Conservation (phyloP, 2,888 invertebrate genomes). For the Macropis europaea region DNA sequence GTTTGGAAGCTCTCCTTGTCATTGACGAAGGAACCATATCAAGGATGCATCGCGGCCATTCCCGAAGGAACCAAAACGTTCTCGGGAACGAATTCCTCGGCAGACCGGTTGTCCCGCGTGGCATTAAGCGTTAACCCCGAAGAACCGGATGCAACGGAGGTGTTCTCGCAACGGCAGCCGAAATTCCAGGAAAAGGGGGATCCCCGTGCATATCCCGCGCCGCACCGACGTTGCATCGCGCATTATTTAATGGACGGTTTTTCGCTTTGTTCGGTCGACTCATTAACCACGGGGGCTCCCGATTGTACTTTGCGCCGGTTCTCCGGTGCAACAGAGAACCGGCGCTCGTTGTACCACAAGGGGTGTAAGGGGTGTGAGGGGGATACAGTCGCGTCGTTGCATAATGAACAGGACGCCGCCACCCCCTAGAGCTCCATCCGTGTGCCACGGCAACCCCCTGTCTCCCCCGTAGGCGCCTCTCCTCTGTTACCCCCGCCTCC, state of each 20-base stretch:
- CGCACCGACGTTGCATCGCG: conserved; percentile 70
- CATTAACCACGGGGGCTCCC: conserved; percentile 75
- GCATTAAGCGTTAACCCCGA: background rate
- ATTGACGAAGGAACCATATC: too few species aligned
- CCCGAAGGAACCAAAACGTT: too few species aligned
- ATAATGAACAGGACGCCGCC: conserved; percentile 77
- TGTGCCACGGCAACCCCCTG: conserved; percentile 47
- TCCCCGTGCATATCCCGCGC: conserved; percentile 39
- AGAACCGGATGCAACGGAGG: background rate
- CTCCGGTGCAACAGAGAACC: conserved; percentile 69
- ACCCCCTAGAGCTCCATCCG: conserved; percentile 54
- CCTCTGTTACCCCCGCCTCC: conserved; percentile 1
- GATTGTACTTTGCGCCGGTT: conserved; percentile 76
- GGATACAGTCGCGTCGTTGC: conserved; percentile 74
- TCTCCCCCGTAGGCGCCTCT: conserved; percentile 42
- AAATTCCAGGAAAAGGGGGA: conserved; percentile 47
- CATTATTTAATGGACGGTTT: conserved; percentile 78
- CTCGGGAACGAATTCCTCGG: too few species aligned
- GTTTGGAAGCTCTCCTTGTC: too few species aligned
- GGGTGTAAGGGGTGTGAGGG: background rate
- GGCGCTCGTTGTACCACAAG: conserved; percentile 61
- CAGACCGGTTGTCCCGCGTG: background rate
- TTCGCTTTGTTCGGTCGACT: conserved; percentile 78
- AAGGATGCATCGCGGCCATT: too few species aligned
- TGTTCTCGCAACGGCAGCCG: conserved; percentile 8